Evolutionary conservation across 2,888 invertebrate genomes (phyloP), one percentile per base, ranked within the genome.

Genomic region (Cheilosia grossa): DNA sequence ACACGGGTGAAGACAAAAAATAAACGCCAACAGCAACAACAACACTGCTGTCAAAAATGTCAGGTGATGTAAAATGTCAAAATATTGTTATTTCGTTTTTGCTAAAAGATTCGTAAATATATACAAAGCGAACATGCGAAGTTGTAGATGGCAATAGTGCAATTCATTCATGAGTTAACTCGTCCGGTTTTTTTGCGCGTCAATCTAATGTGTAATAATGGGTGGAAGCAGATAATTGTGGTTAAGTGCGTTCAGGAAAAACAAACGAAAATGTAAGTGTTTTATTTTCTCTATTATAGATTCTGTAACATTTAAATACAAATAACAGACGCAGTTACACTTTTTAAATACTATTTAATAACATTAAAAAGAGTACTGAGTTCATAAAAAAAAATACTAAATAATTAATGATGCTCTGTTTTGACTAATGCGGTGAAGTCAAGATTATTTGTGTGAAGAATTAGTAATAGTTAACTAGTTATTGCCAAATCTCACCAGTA

Each of bases 21-120:
- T 17, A 63, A 77, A 66, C 61, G 67, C 64, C 30, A 51, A 72
- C 47, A 58, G 33, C 47, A 66, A 77, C 47, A 58, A 42, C 47
- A 66, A 77, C 15, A 30, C 4, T n/a, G n/a, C 49, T 58, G 24
- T 49, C 61, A 79, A 79, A 79, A 19, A 61, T 73, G 66, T 69
- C 30, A 33, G 24, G n/a, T 27, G 21, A 40, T n/a, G 44, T 17
- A 56, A 85, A 67, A 40, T 69, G 83, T 83, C 83, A 85, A 73
- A 51, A 5, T 59, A 33, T 66, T 67, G 42, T 72, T 72, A 51
- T 51, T 64, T 37, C 27, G 2, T n/a, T 10, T 24, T 42, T 47
- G 7, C 30, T 37, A 70, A 6, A 7, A 21, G 1, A 37, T 83
- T 83, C 80, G 85, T 81, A 85, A 85, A 85, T 77, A 85, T 75